Evolutionary conservation across 2,888 invertebrate species (phyloP).

Genomic region (Polydesmus complanatus): DNA sequence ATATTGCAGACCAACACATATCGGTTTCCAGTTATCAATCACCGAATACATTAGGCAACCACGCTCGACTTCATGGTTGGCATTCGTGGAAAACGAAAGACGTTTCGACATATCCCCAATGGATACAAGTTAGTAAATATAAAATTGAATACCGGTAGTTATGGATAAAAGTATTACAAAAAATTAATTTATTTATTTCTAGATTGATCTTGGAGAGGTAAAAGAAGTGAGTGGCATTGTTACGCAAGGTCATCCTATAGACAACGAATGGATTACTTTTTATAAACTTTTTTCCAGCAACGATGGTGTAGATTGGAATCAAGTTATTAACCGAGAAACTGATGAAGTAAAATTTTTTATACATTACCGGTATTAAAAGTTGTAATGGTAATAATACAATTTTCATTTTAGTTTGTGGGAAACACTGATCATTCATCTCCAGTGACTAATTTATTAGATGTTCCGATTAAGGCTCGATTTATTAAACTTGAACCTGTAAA

Average conservation of each 20-base stretch:
- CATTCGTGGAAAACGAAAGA: slow-evolving; percentile 21
- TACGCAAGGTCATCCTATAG: slow-evolving; percentile 28
- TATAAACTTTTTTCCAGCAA: slow-evolving; percentile 27
- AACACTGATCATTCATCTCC: slow-evolving; percentile 26
- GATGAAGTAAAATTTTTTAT: slow-evolving; percentile 13
- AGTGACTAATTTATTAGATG: slow-evolving; percentile 27
- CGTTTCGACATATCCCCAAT: slow-evolving; percentile 19
- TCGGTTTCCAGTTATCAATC: slow-evolving; percentile 20
- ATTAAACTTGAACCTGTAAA: slow-evolving; percentile 27
- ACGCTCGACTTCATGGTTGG: slow-evolving; percentile 22
- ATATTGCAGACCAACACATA: slow-evolving; percentile 21
- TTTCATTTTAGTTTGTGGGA: slow-evolving; percentile 23
- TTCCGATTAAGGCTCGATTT: slow-evolving; percentile 26
- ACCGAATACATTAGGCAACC: slow-evolving; percentile 16
- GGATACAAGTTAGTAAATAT: slow-evolving; percentile 23
- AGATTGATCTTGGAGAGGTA: slow-evolving; percentile 27
- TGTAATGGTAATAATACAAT: slow-evolving; percentile 15
- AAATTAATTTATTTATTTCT: slow-evolving; percentile 4
- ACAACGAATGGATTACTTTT: slow-evolving; percentile 27
- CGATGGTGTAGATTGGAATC: slow-evolving; percentile 28
- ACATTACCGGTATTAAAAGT: neutral
- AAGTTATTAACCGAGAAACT: slow-evolving; percentile 18
- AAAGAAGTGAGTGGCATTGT: slow-evolving; percentile 29
- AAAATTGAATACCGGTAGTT: neutral
- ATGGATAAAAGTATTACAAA: too few relatives aligned